These are phyloP conservation scores for Latrodectus hesperus DNA, from an alignment of 2,888 invertebrate species.

Conservation along the genomic window DNA sequence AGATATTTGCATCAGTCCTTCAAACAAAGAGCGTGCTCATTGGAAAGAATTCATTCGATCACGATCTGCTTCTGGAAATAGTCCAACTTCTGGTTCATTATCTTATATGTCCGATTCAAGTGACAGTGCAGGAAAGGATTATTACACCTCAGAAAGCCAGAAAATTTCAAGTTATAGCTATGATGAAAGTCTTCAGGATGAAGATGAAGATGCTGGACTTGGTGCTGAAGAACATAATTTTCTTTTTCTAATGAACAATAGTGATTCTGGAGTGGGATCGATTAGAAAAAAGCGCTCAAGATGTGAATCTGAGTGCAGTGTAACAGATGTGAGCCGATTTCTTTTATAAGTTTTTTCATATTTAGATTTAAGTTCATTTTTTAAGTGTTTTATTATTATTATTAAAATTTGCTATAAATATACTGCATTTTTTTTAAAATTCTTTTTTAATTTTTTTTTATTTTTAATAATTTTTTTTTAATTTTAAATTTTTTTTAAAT, in stretches of 20 bases:
- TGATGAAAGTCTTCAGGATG: constrained; percentile 33
- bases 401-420: not conserved
- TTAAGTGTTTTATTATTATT: not conserved
- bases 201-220: constrained; percentile 48
- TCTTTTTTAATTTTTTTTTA: not conserved
- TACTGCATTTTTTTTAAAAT: not conserved
- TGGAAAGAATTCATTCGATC: constrained; percentile 74
- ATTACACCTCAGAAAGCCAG: constrained; percentile 18
- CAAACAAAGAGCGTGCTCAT: constrained; percentile 74
- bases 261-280: constrained; percentile 64
- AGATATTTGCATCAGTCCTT: constrained; percentile 75
- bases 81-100: constrained; percentile 58
- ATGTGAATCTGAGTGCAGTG: constrained; percentile 69
- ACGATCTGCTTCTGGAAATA: constrained; percentile 72
- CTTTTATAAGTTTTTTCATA: not conserved
- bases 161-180: constrained; percentile 20
- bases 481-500: no score
- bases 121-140: constrained; percentile 47
- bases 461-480: not conserved
- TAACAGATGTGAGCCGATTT: constrained; percentile 62
- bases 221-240: constrained; percentile 41
- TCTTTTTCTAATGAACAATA: constrained; percentile 29
- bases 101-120: constrained; percentile 61
- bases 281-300: constrained; percentile 43
- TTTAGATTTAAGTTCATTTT: not conserved